Evolutionary conservation across 2,797 vertebrate genomes (phyloP), one percentile per base, ranked within the genome.

Genomic region (Neosilurus hyrtlii): DNA sequence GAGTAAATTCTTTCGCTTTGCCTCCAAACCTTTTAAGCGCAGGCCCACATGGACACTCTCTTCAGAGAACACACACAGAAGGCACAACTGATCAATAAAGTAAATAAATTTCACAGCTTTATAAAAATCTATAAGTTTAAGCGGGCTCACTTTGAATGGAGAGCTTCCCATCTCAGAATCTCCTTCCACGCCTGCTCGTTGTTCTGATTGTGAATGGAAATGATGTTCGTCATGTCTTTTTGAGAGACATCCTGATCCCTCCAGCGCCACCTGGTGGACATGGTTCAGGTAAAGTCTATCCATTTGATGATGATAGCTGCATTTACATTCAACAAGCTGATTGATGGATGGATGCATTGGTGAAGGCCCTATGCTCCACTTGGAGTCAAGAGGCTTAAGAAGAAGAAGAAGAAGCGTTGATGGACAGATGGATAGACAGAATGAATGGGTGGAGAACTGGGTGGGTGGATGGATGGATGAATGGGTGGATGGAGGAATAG

Each of bases 131-230:
- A 24, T 4, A 51, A 2, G 14, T 26, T 73, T 62, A 57, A 22
- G 16, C 9, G 9, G 26, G 77, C 85, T 56, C 82, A 95, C 96
- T 74, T 82, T 52, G 92, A 93, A 86, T 96, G 95, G 85, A 96
- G 95, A 37, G 94, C 94, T 93, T 96, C 96, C 96, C 96, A 96
- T 83, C 95, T 96, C 80, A 96, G 85, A 90, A 96, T 96, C 90
- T 96, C 95, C 78, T 92, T 92, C 96, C 96, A 96, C 3, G 96
- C 95, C 87, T 96, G 93, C 79, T 96, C 96, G 0, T 96, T 96
- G 86, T 96, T 96, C 89, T 94, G 93, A 89, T 96, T 96, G 90
- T 96, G 96, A 86, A 96, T 96, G 62, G 90, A 94, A 85, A 97
- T 96, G 78, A 96, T 96, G 85, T 95, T 94, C 18, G 82, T 90